These are phyloP conservation scores for Tricholauxania praeusta DNA, from an alignment of 2,888 invertebrate species.

Conservation along the genomic window DNA sequence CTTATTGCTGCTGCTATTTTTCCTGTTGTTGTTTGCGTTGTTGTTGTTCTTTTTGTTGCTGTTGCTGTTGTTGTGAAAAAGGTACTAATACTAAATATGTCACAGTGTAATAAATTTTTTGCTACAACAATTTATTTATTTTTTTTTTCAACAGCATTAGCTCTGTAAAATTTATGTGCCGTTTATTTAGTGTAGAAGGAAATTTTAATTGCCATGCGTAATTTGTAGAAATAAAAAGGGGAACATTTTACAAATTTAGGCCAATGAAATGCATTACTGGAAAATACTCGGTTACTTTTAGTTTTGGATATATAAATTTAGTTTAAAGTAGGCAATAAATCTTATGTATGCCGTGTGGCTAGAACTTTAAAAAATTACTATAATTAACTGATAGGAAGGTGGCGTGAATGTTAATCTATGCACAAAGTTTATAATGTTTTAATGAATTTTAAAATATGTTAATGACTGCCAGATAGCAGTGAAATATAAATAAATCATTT, in stretches of 20 bases:
- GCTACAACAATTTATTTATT: background rate
- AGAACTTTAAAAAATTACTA: too few relatives aligned
- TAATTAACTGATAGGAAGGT: too few relatives aligned
- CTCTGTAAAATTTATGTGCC: background rate
- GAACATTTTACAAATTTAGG: background rate
- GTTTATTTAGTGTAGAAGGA: background rate
- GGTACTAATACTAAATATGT: conserved; percentile 27
- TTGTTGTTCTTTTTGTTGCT: conserved; percentile 22
- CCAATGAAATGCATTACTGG: too few relatives aligned
- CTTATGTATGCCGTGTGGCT: too few relatives aligned
- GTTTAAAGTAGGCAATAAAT: too few relatives aligned
- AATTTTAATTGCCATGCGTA: background rate
- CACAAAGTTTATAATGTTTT: too few relatives aligned
- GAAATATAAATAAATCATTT: too few relatives aligned
- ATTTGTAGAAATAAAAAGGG: background rate
- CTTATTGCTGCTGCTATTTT: conserved; percentile 12
- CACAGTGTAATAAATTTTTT: conserved; percentile 29
- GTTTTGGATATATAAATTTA: too few relatives aligned
- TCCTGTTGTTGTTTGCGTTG: conserved; percentile 12
- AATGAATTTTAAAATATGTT: too few relatives aligned
- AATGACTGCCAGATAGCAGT: too few relatives aligned
- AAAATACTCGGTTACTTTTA: too few relatives aligned
- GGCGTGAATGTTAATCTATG: too few relatives aligned
- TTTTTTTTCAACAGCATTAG: background rate
- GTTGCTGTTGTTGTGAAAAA: conserved; percentile 9